Percentiles rank a stretch among this genome's conserved stretches.
These are phyloP conservation scores for Tachystola acroxantha DNA, from an alignment of 2,888 invertebrate species.

Conservation along the genomic window DNA sequence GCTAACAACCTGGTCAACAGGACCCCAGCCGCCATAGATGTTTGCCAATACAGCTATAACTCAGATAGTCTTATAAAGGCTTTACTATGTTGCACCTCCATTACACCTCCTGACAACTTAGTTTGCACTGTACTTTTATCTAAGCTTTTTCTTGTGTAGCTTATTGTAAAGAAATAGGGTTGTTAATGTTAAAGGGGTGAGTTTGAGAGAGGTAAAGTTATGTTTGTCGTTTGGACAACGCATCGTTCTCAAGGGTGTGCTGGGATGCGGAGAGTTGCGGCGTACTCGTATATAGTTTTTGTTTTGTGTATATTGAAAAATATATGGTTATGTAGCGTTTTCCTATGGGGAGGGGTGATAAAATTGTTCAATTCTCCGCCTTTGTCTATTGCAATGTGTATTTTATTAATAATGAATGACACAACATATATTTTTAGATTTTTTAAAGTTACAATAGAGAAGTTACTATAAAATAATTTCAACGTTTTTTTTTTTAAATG, in stretches of 20 bases:
- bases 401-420: no score
- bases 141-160: not conserved
- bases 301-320: slow-evolving; percentile 21
- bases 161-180: slow-evolving; percentile 9
- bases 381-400: no score
- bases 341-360: not conserved
- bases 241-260: slow-evolving; percentile 31
- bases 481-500: not conserved
- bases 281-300: slow-evolving; percentile 37
- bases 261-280: slow-evolving; percentile 23
- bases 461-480: no score
- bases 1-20: slow-evolving; percentile 1
- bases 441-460: no score
- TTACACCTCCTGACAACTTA: slow-evolving; percentile 18
- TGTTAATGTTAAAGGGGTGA: slow-evolving; percentile 3
- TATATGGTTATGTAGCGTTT: slow-evolving; percentile 1
- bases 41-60: slow-evolving; percentile 32
- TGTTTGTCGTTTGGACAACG: slow-evolving; percentile 29
- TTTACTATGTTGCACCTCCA: slow-evolving; percentile 29
- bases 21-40: slow-evolving; percentile 10
- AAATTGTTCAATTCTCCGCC: not conserved
- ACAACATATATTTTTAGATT: no score
- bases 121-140: not conserved
- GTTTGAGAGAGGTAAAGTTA: slow-evolving; percentile 10
- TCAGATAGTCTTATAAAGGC: slow-evolving; percentile 32